phyloP scores from a whole-genome alignment of 1,140 invertebrate species.

The Drosophila triauraria region DNA sequence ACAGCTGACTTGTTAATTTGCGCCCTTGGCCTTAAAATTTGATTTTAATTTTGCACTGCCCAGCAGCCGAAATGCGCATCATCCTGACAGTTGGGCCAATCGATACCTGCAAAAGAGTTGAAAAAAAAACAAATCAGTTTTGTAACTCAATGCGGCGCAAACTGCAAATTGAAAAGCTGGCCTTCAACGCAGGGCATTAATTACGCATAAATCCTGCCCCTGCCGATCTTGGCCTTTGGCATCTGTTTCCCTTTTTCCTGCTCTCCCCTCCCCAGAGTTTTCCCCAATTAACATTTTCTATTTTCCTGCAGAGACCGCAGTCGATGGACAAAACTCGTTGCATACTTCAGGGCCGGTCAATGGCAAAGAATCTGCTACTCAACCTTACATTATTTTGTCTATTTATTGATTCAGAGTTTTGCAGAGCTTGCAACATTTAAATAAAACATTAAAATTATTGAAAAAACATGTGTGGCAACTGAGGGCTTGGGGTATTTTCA shows the following conservation, averaged over 20 bases:
- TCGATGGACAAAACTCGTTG: constrained; percentile 1
- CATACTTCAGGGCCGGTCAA: constrained; percentile 6
- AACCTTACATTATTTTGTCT: neutral
- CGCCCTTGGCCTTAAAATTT: constrained; percentile 43
- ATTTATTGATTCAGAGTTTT: neutral
- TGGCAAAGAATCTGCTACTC: neutral
- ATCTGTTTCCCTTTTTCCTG: neutral
- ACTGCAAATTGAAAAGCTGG: neutral
- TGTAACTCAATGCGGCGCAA: neutral
- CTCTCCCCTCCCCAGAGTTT: neutral
- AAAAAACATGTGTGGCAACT: neutral
- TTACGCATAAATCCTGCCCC: neutral
- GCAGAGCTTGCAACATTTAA: neutral
- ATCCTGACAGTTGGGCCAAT: constrained; percentile 35
- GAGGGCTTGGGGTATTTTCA: neutral
- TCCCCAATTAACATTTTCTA: constrained; percentile 31
- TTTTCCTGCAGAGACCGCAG: neutral
- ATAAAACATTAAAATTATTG: neutral
- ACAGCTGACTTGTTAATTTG: constrained; percentile 18
- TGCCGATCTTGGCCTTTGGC: neutral
- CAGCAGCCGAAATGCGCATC: constrained; percentile 32
- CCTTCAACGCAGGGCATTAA: constrained; percentile 4
- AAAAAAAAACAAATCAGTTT: constrained; percentile 2
- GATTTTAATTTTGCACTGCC: constrained; percentile 53
- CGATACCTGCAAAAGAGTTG: constrained; percentile 36